Evolutionary conservation across 2,888 invertebrate genomes (phyloP).

Genomic region (Cheilosia pagana): DNA sequence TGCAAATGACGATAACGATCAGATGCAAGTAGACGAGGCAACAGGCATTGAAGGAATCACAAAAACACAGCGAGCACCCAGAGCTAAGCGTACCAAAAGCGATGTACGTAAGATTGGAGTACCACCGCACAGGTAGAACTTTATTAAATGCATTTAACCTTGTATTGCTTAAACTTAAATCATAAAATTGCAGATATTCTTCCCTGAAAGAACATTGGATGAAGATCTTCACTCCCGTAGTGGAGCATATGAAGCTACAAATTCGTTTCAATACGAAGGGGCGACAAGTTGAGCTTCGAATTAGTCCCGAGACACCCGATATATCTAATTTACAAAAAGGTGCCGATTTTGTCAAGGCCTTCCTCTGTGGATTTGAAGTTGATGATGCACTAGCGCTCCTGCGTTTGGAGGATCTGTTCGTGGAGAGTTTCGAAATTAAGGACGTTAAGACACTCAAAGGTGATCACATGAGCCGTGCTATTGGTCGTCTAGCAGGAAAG

Average conservation of each 20-base stretch:
- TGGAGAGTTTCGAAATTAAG: constrained; percentile 98
- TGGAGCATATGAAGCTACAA: constrained; percentile 97
- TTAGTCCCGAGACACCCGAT: constrained; percentile 86
- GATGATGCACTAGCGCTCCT: constrained; percentile 98
- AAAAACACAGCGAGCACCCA: constrained; percentile 81
- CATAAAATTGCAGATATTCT: constrained; percentile 87
- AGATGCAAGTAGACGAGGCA: constrained; percentile 88
- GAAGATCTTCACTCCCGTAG: constrained; percentile 97
- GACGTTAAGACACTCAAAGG: constrained; percentile 98
- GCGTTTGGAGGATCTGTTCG: constrained; percentile 97
- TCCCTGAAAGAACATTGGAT: constrained; percentile 98
- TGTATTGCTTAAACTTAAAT: not conserved
- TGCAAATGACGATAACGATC: constrained; percentile 83
- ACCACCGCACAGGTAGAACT: constrained; percentile 90
- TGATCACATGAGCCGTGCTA: constrained; percentile 97
- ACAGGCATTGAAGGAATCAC: constrained; percentile 86
- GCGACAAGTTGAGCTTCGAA: constrained; percentile 86
- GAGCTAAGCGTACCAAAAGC: constrained; percentile 84
- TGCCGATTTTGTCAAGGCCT: constrained; percentile 98
- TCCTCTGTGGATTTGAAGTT: constrained; percentile 97
- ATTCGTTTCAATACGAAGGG: constrained; percentile 96
- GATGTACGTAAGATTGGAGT: constrained; percentile 92
- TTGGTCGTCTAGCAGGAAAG: constrained; percentile 98
- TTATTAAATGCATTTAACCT: not conserved
- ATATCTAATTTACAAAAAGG: constrained; percentile 97